A percentile compares a stretch with the other conserved stretches of the same genome.
phyloP scores from a whole-genome alignment of 2,797 vertebrate genomes.

The Lepidocolaptes lacrymiger region DNA sequence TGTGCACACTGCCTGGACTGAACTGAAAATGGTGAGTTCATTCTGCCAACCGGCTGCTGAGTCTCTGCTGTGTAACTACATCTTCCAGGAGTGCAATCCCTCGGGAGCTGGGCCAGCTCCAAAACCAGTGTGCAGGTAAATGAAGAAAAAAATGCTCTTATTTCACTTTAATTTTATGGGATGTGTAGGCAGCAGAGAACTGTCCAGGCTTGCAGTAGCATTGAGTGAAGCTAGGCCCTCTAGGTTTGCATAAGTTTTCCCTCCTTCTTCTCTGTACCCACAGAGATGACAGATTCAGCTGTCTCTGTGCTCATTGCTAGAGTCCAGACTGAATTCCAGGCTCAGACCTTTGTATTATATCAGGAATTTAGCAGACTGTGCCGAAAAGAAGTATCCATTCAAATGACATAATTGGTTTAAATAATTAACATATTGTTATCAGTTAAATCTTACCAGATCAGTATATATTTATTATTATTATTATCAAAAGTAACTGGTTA shows the following conservation, averaged over 20 bases:
- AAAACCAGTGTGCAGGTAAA: constrained; percentile 93
- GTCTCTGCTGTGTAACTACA: constrained; percentile 88
- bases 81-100: constrained; percentile 91
- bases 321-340: neutral
- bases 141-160: neutral
- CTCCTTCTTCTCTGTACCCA: neutral
- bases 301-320: neutral
- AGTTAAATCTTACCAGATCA: neutral
- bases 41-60: constrained; percentile 85
- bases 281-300: neutral
- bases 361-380: neutral
- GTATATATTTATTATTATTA: neutral
- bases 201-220: neutral
- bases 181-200: neutral
- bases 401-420: neutral
- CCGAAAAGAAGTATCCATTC: neutral
- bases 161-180: neutral
- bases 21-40: constrained; percentile 83
- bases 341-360: neutral
- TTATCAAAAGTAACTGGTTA: neutral
- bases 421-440: neutral
- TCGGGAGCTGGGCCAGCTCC: constrained; percentile 85
- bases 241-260: neutral
- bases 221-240: neutral
- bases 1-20: constrained; percentile 85